phyloP scores from a whole-genome alignment of 2,888 invertebrate genomes.

The Cheilosia vulpina region DNA sequence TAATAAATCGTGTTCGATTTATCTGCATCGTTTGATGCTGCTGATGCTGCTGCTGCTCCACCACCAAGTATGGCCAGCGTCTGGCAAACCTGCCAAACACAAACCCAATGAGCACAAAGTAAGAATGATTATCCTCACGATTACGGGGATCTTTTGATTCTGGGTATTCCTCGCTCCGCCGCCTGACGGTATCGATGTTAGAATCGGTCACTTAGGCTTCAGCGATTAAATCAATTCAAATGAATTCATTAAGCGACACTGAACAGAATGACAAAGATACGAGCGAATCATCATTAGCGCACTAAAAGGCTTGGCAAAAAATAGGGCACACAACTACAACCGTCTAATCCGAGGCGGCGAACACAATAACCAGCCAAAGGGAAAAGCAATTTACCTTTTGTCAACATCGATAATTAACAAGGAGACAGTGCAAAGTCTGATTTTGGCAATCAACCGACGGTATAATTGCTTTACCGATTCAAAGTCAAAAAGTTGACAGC shows the following conservation, averaged over 20 bases:
- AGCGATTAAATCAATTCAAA: constrained; percentile 69
- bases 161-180: background rate
- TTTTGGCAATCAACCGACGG: constrained; percentile 45
- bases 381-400: constrained; percentile 45
- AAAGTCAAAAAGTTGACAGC: constrained; percentile 40
- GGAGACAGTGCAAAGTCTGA: constrained; percentile 13
- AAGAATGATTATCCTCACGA: constrained; percentile 72
- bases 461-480: constrained; percentile 46
- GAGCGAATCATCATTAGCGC: constrained; percentile 47
- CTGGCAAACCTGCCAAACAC: background rate
- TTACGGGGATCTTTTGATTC: constrained; percentile 61
- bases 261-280: constrained; percentile 55
- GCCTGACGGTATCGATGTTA: constrained; percentile 21
- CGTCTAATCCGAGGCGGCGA: constrained; percentile 7
- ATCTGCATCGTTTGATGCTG: constrained; percentile 52
- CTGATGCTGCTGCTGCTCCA: background rate
- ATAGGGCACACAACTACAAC: background rate
- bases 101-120: constrained; percentile 53
- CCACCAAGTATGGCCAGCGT: background rate
- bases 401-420: constrained; percentile 57
- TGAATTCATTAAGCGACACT: constrained; percentile 68
- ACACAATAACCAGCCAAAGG: background rate
- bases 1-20: constrained; percentile 73
- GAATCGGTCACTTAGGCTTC: constrained; percentile 38
- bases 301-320: background rate